Percentiles rank a stretch among this genome's conserved stretches.
Evolutionary conservation across 2,888 invertebrate genomes (phyloP).

Genomic region (Erannis defoliaria): DNA sequence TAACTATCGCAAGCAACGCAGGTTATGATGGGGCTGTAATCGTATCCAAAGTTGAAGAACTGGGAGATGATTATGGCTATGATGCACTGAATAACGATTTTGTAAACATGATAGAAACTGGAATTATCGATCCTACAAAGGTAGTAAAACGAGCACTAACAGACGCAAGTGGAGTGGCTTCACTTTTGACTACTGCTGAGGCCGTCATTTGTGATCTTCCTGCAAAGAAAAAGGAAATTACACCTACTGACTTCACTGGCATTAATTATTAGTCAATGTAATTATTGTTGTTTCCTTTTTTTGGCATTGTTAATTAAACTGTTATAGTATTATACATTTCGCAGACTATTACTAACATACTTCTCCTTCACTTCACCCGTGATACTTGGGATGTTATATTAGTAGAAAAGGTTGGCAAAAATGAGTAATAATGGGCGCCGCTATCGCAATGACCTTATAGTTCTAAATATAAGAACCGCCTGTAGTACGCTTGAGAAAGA

Average conservation of each 20-base stretch:
- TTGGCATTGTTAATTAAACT: background rate
- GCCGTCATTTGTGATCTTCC: conserved; percentile 95
- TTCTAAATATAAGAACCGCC: too few relatives aligned
- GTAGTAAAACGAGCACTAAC: conserved; percentile 74
- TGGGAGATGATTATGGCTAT: conserved; percentile 92
- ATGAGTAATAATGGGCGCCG: too few relatives aligned
- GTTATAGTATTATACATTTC: background rate
- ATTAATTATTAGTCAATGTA: conserved; percentile 10
- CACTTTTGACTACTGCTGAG: conserved; percentile 93
- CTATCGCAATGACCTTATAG: too few relatives aligned
- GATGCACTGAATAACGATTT: conserved; percentile 95
- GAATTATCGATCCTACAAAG: conserved; percentile 98
- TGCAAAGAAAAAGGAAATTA: conserved; percentile 48
- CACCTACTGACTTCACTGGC: conserved; percentile 6
- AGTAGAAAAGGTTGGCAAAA: too few relatives aligned
- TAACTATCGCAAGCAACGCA: conserved; percentile 96
- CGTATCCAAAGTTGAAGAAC: conserved; percentile 94
- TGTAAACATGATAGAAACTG: conserved; percentile 95
- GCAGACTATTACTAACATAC: background rate
- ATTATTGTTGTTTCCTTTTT: background rate
- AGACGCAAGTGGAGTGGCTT: conserved; percentile 79
- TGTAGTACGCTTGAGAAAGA: too few relatives aligned
- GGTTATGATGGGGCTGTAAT: conserved; percentile 96
- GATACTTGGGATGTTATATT: too few relatives aligned
- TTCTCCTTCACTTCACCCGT: too few relatives aligned